Conservation (phyloP, 2,797 vertebrate genomes). For the Lacerta bilineata region DNA sequence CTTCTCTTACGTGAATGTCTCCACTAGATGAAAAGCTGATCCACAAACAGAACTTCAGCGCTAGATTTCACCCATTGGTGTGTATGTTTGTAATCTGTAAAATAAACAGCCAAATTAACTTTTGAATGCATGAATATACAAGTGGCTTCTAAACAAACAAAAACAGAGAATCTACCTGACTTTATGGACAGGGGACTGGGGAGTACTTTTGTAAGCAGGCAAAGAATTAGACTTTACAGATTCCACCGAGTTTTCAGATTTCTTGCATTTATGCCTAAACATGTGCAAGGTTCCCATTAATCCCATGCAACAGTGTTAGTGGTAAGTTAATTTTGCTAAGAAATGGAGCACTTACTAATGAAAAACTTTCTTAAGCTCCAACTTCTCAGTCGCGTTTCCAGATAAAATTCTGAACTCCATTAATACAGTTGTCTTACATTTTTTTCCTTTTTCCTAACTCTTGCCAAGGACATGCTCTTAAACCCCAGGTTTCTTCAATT, state of each 20-base stretch:
- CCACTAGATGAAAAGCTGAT: slow-evolving; percentile 41
- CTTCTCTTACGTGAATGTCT: neutral
- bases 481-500: slow-evolving; percentile 98
- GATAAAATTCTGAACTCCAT: slow-evolving; percentile 10
- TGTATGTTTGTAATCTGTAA: too few relatives aligned
- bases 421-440: slow-evolving; percentile 27
- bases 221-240: neutral
- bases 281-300: neutral
- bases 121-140: neutral
- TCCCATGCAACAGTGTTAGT: slow-evolving; percentile 2
- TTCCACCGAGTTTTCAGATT: neutral
- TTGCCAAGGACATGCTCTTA: slow-evolving; percentile 94
- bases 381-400: neutral
- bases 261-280: neutral
- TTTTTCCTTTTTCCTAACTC: neutral
- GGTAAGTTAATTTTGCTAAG: neutral
- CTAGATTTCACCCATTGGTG: neutral
- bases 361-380: neutral
- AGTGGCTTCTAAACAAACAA: neutral
- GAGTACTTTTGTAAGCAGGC: neutral
- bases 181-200: neutral
- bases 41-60: slow-evolving; percentile 7
- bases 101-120: neutral
- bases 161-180: too few relatives aligned
- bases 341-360: neutral